Base-by-base conservation (phyloP, 2,113 vertebrate genomes). In the Antennarius striatus region DNA sequence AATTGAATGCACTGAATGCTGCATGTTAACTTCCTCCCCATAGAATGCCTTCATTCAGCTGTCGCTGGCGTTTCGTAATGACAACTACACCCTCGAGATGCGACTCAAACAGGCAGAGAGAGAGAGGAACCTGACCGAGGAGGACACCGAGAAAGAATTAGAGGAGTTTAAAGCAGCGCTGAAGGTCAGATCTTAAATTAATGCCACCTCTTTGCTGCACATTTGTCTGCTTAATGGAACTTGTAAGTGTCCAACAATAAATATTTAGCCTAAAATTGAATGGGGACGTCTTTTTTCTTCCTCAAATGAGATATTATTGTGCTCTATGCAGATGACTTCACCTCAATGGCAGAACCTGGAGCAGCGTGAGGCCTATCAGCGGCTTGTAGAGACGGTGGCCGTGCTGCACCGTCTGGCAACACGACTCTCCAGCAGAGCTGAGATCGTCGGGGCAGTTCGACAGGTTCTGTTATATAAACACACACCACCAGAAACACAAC, bases 21-120 rank as follows among this genome's bases (percentile, higher is more conserved):
- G 45, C 68, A 68, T 28, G 30, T 76, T 60, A 4, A 64, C 58
- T 73, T 82, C 76, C 84, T 90, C 69, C 89, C 77, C 60, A 82
- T 92, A 99, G 98, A 99, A 96, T 62, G 96, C 98, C 14, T 99
- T 99, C 82, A 91, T 99, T 68, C 98, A 98, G 85, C 95, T 99
- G 77, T 98, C 98, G 60, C 92, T 99, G 91, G 98, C 98, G n/a
- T 99, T 95, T 92, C 96, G 96, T 84, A 99, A 99, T 71, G 98
- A 99, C 91, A 98, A 95, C 86, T 98, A 99, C 78, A 99, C 96
- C 6, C 90, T 99, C 88, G 97, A 98, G 86, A 94, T 94, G 17
- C 93, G 98, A 81, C 94, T 99, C 83, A 95, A 92, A 71, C 96
- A 97, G 84, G 93, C 96, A 1, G 98, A 98, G 90, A 93, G 96